Conservation (phyloP, 2,113 vertebrate species). For the Motacilla alba region DNA sequence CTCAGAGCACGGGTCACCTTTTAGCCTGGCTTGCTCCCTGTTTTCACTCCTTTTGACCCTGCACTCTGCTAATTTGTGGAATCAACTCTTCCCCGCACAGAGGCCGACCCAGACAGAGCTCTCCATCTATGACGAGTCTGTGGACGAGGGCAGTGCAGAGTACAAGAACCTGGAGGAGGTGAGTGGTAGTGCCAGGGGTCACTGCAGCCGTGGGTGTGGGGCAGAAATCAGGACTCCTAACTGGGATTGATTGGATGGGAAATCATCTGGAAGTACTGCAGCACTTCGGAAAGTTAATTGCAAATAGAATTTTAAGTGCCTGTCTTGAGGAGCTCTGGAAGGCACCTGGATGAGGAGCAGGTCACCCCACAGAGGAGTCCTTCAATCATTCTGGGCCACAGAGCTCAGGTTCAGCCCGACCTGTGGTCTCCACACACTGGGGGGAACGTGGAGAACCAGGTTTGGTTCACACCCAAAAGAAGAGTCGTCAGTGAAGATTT, state of each 20-base stretch:
- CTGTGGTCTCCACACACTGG: background rate
- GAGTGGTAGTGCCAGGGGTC: background rate
- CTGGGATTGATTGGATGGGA: background rate
- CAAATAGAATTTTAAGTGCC: background rate
- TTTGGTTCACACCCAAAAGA: fast-evolving
- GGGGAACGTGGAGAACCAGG: background rate
- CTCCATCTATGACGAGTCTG: constrained; percentile 59
- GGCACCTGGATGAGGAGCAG: background rate
- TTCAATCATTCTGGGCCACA: background rate
- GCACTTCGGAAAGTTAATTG: background rate
- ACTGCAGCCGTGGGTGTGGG: background rate
- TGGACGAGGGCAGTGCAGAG: constrained; percentile 61
- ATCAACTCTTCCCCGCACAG: background rate
- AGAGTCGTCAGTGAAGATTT: background rate
- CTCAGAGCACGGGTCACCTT: fast-evolving
- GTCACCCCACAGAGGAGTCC: background rate
- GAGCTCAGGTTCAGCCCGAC: background rate
- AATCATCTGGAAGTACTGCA: background rate
- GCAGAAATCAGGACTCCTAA: background rate
- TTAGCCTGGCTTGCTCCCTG: background rate
- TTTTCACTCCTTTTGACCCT: background rate
- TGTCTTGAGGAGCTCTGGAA: background rate
- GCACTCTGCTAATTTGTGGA: background rate
- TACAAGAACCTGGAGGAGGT: constrained; percentile 81
- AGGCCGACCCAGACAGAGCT: constrained; percentile 58